Evolutionary conservation across 2,888 invertebrate genomes (phyloP).

Genomic region (Tipula unca): DNA sequence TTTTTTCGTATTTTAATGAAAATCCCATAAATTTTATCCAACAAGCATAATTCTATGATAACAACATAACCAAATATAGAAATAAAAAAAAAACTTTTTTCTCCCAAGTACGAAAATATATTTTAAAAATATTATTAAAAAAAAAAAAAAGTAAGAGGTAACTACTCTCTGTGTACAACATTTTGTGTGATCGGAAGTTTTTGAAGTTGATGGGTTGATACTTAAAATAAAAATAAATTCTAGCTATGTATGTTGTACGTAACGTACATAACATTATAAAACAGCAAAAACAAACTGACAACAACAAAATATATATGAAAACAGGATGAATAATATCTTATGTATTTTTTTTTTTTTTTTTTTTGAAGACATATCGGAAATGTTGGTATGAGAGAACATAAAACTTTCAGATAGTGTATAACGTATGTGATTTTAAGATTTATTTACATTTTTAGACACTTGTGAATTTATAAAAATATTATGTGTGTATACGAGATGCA

Average conservation of each 20-base stretch:
- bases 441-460: not conserved
- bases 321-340: not conserved
- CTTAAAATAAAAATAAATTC: not conserved
- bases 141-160: not conserved
- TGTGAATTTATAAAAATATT: not conserved
- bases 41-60: not conserved
- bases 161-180: not conserved
- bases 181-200: not conserved
- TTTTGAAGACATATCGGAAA: not conserved
- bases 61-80: not conserved
- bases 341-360: not conserved
- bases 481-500: not conserved
- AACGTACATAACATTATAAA: not conserved
- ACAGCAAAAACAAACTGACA: not conserved
- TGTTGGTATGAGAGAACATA: not conserved
- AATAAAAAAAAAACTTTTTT: not conserved
- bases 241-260: not conserved
- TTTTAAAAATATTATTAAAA: not conserved
- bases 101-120: not conserved
- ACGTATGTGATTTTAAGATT: not conserved
- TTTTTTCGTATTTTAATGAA: not conserved
- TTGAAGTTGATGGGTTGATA: slow-evolving; percentile 14
- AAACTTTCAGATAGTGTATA: not conserved
- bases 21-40: not conserved
- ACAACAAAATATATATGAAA: not conserved